Base-by-base conservation (phyloP, 2,888 invertebrate genomes). In the Caenorhabditis sulstoni region DNA sequence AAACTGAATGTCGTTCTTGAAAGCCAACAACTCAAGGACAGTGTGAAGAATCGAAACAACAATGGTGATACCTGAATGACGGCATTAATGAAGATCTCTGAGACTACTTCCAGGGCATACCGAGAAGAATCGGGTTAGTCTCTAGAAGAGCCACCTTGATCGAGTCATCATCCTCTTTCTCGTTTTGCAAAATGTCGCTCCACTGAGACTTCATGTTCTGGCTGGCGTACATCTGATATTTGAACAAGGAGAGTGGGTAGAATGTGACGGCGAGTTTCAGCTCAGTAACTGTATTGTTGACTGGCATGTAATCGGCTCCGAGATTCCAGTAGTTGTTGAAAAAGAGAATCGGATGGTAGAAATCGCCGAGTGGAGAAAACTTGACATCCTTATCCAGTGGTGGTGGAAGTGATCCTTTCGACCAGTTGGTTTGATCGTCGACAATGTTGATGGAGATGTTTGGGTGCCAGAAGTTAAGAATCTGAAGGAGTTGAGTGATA, bases 1-100 rank as follows among this genome's bases (percentile, higher is more conserved):
- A 91, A 99, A 99, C 91, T 99, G 99, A 89, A 99, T 99, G 91
- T 99, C 99, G 92, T 99, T 99, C 49, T 99, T 99, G 91, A 99
- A 99, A 50, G 99, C 99, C 68, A 99, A 92, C 85, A 99, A 93
- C 91, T 99, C 99, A 92, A 99, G 99, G 81, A 99, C 94, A 73
- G 96, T 97, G 92, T 99, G 99, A 20, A 99, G 92, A 73, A 99
- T 93, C 0, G 98, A 97, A 0, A 99, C 94, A 64, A 94, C 93
- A 78, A 97, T 94, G 1, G 99, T 99, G 67, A 97, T 91, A 4
- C 93, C 88, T 84, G 41, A 3, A 41, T 8, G 7, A 41, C 3
- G 57, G 35, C 71, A n/a, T n/a, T n/a, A n/a, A n/a, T 66, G 8
- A 39, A 2, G 9, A 5, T 12, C 3, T 35, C 11, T 16, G 45